These are phyloP conservation scores for Ichneumon xanthorius DNA, from an alignment of 2,888 invertebrate genomes.

Conservation along the genomic window DNA sequence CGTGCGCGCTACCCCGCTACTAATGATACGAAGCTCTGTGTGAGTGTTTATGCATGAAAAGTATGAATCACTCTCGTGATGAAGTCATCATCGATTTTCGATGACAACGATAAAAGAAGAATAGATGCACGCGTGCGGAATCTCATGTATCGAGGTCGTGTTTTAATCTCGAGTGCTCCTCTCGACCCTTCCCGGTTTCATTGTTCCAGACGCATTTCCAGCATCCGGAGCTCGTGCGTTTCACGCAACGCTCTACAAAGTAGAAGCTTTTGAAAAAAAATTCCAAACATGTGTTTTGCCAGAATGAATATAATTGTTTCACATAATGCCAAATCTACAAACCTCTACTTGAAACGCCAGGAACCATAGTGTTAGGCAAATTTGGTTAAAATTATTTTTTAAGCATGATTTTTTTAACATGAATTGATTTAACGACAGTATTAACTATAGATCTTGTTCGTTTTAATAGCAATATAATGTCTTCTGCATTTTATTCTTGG, in stretches of 20 bases:
- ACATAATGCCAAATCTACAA: not conserved
- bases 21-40: not conserved
- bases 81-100: constrained; percentile 48
- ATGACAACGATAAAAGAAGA: constrained; percentile 18
- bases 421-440: not conserved
- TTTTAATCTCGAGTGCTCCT: constrained; percentile 61
- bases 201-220: constrained; percentile 13
- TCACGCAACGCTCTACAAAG: constrained; percentile 35
- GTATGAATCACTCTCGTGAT: constrained; percentile 39
- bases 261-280: constrained; percentile 51
- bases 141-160: constrained; percentile 58
- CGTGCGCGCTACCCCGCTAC: constrained; percentile 22
- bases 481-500: no score
- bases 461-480: no score
- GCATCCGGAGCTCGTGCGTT: constrained; percentile 58
- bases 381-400: no score
- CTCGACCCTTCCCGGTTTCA: constrained; percentile 17
- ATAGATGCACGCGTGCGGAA: constrained; percentile 24
- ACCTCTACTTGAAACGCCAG: not conserved
- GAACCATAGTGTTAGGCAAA: not conserved
- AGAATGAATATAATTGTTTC: constrained; percentile 3
- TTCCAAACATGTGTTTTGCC: constrained; percentile 55
- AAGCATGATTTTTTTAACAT: not conserved
- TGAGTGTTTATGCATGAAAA: constrained; percentile 18
- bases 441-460: no score